These are phyloP conservation scores for Caenorhabditis virilis DNA, from an alignment of 2,888 invertebrate species.

Conservation along the genomic window DNA sequence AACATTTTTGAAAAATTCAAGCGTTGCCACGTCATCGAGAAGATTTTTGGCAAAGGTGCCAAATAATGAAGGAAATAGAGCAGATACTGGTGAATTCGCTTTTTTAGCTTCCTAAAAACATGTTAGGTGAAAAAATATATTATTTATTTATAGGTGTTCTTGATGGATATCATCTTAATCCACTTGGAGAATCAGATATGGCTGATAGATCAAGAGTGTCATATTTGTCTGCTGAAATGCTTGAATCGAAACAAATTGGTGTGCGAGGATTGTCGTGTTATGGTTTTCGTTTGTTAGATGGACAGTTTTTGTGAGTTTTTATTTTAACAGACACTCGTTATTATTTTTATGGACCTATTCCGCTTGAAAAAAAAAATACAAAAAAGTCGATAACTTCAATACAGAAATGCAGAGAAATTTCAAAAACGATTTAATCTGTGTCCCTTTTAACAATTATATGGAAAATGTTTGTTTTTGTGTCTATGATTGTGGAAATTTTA, in stretches of 20 bases:
- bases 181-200: conserved; percentile 61
- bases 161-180: conserved; percentile 53
- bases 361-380: conserved; percentile 2
- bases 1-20: conserved; percentile 4
- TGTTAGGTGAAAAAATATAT: neutral
- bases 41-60: neutral
- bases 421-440: neutral
- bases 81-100: conserved; percentile 22
- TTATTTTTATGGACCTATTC: too few species aligned
- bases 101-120: neutral
- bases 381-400: too few species aligned
- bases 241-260: conserved; percentile 57
- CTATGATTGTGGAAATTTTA: too few species aligned
- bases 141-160: conserved; percentile 37
- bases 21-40: conserved; percentile 1
- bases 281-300: conserved; percentile 64
- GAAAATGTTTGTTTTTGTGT: too few species aligned
- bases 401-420: too few species aligned
- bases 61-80: conserved; percentile 8
- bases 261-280: conserved; percentile 57
- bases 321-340: too few species aligned
- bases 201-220: conserved; percentile 56
- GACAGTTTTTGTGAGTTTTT: conserved; percentile 52
- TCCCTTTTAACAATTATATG: too few species aligned
- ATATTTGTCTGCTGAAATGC: conserved; percentile 59